Base-by-base conservation (phyloP, 2,888 invertebrate genomes). In the Eupithecia insigniata region DNA sequence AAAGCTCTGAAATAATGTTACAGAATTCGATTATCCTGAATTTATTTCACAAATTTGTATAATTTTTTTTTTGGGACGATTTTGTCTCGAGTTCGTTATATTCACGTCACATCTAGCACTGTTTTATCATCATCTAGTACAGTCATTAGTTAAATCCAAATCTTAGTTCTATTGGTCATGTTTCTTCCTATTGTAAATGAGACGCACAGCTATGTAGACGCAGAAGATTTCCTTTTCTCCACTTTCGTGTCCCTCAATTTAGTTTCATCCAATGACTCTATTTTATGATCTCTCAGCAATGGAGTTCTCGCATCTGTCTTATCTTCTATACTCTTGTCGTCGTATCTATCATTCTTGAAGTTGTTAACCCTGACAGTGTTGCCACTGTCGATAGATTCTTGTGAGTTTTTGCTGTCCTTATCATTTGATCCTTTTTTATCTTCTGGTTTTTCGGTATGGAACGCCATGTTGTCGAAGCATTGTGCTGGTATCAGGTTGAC, bases 401-500 rank as follows among this genome's bases (percentile, higher is more conserved):
- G 90, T 75, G 89, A 85, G 55, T 80, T 80, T 80, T 89, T 92
- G 70, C 87, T 92, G 36, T 82, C 86, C 71, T 80, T 85, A 22
- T 85, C 84, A 66, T 77, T 84, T 55, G 81, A 82, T 28, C 78
- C 80, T 46, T 82, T 80, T 69, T 84, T 85, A 0, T 85, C 85
- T 85, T 87, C 89, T 26, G 82, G 78, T 82, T 88, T 92, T 72
- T 93, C 93, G 43, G 79, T 88, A 76, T 93, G 92, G 78, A 88
- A 94, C 10, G 92, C 94, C 90, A 94, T 92, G 78, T 94, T 94
- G 79, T 94, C 94, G 71, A 94, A 94, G 80, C 94, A 94, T 77
- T 94, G 94, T 16, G 90, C 85, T 62, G 94, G 94, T 64, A 93
- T 90, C 64, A 94, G 85, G 82, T 94, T 94, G 55, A 94, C 93